Evolutionary conservation across 2,888 invertebrate genomes (phyloP), one percentile per base, ranked within the genome.

Genomic region (Exephanes ischioxanthus): DNA sequence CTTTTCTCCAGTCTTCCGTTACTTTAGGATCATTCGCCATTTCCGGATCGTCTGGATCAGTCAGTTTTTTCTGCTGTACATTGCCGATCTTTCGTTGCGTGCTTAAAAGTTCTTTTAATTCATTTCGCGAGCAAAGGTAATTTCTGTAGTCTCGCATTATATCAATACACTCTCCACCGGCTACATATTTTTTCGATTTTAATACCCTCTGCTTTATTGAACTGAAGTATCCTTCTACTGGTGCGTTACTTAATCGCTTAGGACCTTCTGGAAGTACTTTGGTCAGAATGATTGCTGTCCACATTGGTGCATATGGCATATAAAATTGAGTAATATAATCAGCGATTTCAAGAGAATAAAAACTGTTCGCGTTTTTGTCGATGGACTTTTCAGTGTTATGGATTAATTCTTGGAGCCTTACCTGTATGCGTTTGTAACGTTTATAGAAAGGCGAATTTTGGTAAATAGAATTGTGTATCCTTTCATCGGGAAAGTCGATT

Each of bases 141-240:
- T 37, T 19, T 33, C 9, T 19, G 66, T 66, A 66, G n/a, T 33
- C 33, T 66, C 37, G 66, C 66, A 66, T 66, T n/a, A 66, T n/a
- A 66, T 66, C 33, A 16, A 63, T 63, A n/a, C 37, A 63, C n/a
- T 63, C 63, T 37, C 63, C 63, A 33, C 63, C 63, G 33, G 63
- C 30, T n/a, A 58, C 11, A 22, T 58, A 19, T 58, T 58, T 58
- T 26, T 19, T 58, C 26, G 58, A 58, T 26, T 58, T 58, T 19
- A 58, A 26, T 11, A 58, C 11, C 5, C 11, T 22, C 7, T 58
- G 58, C 22, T 58, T 58, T 7, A 58, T 3, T 58, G 19, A 19
- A 58, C 19, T 58, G 58, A 58, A 58, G 58, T 22, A 58, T 58
- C 26, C 58, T 51, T 51, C n/a, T 51, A 51, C 51, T n/a, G 51